phyloP scores from a whole-genome alignment of 2,113 vertebrate genomes.

The Microtus oregoni region DNA sequence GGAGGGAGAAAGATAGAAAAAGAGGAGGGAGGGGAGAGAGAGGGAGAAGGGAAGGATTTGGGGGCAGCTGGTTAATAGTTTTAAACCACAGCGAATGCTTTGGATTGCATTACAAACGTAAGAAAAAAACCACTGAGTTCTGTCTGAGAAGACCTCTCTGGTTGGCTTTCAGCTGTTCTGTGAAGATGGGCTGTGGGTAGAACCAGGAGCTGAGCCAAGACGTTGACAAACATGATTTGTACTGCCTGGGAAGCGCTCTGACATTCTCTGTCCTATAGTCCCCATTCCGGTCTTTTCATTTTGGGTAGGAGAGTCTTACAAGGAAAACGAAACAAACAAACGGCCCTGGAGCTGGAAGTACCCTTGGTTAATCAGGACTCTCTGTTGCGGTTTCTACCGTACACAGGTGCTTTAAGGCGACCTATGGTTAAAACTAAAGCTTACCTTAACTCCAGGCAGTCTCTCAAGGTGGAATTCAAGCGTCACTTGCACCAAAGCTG shows the following conservation, averaged over 20 bases:
- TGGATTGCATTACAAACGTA: background rate
- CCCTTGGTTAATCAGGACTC: background rate
- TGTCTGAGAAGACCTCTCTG: background rate
- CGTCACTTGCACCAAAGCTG: background rate
- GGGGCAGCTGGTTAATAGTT: background rate
- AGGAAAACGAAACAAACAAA: background rate
- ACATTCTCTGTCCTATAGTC: too few relatives aligned
- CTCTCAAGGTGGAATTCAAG: slow-evolving; percentile 23
- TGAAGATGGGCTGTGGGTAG: background rate
- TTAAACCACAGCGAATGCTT: background rate
- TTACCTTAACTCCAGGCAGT: slow-evolving; percentile 1
- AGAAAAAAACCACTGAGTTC: background rate
- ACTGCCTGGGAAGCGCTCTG: background rate
- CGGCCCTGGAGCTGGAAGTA: background rate
- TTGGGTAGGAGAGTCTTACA: background rate
- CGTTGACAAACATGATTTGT: background rate
- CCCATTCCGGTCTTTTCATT: background rate
- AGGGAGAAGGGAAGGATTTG: background rate
- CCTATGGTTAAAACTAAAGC: slow-evolving; percentile 18
- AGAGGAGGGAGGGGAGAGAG: too few relatives aligned
- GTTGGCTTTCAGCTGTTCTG: background rate
- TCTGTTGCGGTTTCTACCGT: background rate
- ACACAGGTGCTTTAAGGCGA: slow-evolving; percentile 5
- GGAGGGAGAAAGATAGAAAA: too few relatives aligned
- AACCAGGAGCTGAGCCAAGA: background rate